Evolutionary conservation across 2,113 vertebrate genomes (phyloP).

Genomic region (Ursus arctos): DNA sequence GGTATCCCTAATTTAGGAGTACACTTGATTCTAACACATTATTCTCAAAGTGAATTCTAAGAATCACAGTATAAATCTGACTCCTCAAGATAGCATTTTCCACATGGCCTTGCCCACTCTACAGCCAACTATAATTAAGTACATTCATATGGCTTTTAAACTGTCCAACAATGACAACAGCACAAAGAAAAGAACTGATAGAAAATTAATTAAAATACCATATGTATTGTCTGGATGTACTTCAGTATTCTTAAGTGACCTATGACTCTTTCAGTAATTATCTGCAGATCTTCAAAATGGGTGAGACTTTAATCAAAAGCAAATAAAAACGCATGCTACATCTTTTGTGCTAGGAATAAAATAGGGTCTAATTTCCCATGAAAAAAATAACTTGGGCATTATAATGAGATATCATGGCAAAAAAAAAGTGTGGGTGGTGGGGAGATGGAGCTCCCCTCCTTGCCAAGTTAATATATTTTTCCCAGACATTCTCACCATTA

Average conservation of each 20-base stretch:
- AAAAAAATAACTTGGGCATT: neutral
- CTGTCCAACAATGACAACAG: slow-evolving; percentile 11
- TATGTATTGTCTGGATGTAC: slow-evolving; percentile 12
- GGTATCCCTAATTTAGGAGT: neutral
- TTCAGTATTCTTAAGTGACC: slow-evolving; percentile 38
- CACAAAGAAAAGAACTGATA: slow-evolving; percentile 33
- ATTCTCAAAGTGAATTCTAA: slow-evolving; percentile 48
- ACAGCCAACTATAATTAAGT: slow-evolving; percentile 22
- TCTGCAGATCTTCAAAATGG: slow-evolving; percentile 56
- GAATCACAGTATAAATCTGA: neutral
- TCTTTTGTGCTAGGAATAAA: slow-evolving; percentile 61
- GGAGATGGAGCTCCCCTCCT: neutral
- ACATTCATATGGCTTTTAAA: neutral
- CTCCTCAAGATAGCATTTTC: neutral
- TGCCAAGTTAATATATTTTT: neutral
- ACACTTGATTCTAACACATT: slow-evolving; percentile 17
- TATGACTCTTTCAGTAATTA: slow-evolving; percentile 64
- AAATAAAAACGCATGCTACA: slow-evolving; percentile 40
- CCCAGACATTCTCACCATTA: neutral
- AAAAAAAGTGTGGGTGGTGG: neutral
- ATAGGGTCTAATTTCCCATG: neutral
- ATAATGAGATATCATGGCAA: neutral
- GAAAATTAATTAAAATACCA: slow-evolving; percentile 65
- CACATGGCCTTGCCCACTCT: neutral
- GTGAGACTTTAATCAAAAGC: slow-evolving; percentile 65